Percentiles rank a stretch among this genome's conserved stretches.
Conservation (phyloP, 2,888 invertebrate genomes). For the Gymnocheta viridis region DNA sequence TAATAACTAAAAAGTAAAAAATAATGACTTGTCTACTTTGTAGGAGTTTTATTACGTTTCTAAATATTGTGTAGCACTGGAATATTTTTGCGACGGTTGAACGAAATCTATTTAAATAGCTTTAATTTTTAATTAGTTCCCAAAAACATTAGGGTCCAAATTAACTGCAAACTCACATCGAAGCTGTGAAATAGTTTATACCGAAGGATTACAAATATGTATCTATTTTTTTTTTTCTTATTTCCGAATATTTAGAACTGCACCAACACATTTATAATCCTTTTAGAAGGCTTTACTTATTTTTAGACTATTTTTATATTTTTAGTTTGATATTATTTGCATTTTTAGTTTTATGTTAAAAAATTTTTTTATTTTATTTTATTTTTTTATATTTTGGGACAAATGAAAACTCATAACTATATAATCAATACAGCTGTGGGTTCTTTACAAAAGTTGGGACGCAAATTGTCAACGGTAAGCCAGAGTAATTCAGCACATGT, state of each 20-base stretch:
- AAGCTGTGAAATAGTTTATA: not conserved
- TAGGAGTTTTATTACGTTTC: too few species aligned
- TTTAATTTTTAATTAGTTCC: not conserved
- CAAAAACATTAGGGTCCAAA: constrained; percentile 17
- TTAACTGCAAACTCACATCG: constrained; percentile 3
- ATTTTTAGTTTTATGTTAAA: constrained; percentile 60
- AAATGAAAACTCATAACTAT: constrained; percentile 53
- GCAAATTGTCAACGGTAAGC: constrained; percentile 79
- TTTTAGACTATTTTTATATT: constrained; percentile 1
- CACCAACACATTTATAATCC: constrained; percentile 21
- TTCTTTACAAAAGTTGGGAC: constrained; percentile 83
- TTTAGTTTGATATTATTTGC: constrained; percentile 30
- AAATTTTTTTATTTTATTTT: constrained; percentile 58
- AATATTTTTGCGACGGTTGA: too few species aligned
- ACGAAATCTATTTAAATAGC: too few species aligned
- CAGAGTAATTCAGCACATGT: constrained; percentile 79
- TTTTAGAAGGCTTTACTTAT: constrained; percentile 13
- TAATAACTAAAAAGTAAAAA: too few species aligned
- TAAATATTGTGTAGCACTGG: too few species aligned
- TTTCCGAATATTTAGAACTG: not conserved
- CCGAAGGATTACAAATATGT: not conserved
- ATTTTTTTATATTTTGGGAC: constrained; percentile 64
- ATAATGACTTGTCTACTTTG: too few species aligned
- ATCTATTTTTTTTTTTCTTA: not conserved
- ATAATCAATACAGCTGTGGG: constrained; percentile 83